Percentiles rank a stretch among this genome's conserved stretches.
Evolutionary conservation across 2,113 vertebrate species (phyloP).

Genomic region (Podilymbus podiceps): DNA sequence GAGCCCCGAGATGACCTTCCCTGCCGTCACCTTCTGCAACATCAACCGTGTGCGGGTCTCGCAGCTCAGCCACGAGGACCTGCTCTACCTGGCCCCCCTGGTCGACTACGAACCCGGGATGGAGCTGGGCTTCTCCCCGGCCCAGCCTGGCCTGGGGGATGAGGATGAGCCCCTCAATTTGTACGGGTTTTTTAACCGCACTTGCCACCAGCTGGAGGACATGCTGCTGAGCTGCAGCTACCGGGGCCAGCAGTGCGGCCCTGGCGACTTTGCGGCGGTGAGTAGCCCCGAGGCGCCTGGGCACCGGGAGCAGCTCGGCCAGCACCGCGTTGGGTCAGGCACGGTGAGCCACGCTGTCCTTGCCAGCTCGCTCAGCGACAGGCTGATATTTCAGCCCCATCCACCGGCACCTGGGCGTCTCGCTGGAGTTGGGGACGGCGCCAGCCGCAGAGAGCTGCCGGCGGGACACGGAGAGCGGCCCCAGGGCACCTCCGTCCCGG

Average conservation of each 20-base stretch:
- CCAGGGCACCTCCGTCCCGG: neutral
- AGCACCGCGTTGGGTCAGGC: rapidly evolving
- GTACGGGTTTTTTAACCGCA: slow-evolving; percentile 86
- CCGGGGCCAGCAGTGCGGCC: slow-evolving; percentile 82
- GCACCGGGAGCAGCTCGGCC: neutral
- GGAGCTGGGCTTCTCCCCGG: slow-evolving; percentile 83
- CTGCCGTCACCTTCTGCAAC: slow-evolving; percentile 92
- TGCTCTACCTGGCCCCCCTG: slow-evolving; percentile 89
- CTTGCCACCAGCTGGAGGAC: slow-evolving; percentile 89
- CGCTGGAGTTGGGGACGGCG: neutral
- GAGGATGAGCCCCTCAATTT: slow-evolving; percentile 80
- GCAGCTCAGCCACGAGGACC: slow-evolving; percentile 87
- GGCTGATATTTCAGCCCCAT: neutral
- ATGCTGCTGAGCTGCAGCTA: slow-evolving; percentile 92
- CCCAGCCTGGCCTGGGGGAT: slow-evolving; percentile 54
- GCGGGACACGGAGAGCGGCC: neutral
- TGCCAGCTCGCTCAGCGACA: neutral
- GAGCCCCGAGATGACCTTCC: slow-evolving; percentile 83
- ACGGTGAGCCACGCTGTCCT: neutral
- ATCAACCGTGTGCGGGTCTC: slow-evolving; percentile 86
- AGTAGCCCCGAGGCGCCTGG: slow-evolving; percentile 23
- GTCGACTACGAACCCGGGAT: slow-evolving; percentile 85
- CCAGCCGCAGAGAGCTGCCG: neutral
- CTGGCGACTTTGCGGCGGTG: slow-evolving; percentile 89
- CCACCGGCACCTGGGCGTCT: rapidly evolving